Base-by-base conservation (phyloP, 2,888 invertebrate genomes). In the Sphaeridia pumilis region DNA sequence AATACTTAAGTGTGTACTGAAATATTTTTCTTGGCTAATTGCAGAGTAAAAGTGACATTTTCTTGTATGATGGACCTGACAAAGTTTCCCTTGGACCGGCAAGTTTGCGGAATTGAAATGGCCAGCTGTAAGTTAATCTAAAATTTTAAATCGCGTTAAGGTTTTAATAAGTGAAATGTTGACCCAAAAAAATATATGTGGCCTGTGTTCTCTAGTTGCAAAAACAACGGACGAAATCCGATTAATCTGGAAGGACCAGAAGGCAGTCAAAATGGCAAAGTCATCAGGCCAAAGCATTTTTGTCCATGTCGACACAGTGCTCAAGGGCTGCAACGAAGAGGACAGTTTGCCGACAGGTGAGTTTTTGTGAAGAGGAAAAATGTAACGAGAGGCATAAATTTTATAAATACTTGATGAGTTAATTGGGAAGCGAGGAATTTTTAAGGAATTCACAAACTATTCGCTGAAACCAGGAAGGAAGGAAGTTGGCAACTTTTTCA, bases 21-120 rank as follows among this genome's bases (percentile, higher is more conserved):
- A n/a, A n/a, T n/a, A n/a, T n/a, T n/a, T n/a, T n/a, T n/a, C n/a
- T n/a, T n/a, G n/a, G 31, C 26, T 49, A 28, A 10, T 50, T 46
- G 24, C 67, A 75, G 75, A 63, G 64, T 77, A 56, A 76, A 76
- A 58, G 69, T 77, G 45, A 74, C 73, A 2, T 76, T 76, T 60
- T 74, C 75, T 10, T 77, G 77, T 61, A 76, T 76, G 70, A 77
- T 77, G 76, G 73, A 76, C 58, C 69, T 77, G 21, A 72, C 74
- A 25, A 72, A 74, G 58, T 75, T 75, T 59, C 75, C 75, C 0
- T 66, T 75, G 61, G 75, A 75, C 60, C 71, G 70, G 5, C 75
- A 75, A 65, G 69, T 73, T 14, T 75, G 75, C 67, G 72, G 73
- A 49, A 72, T 75, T 71, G 75, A 75, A 66, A 73, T 75, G 25